phyloP scores from a whole-genome alignment of 1,140 invertebrate species.

The Zaprionus taronus region DNA sequence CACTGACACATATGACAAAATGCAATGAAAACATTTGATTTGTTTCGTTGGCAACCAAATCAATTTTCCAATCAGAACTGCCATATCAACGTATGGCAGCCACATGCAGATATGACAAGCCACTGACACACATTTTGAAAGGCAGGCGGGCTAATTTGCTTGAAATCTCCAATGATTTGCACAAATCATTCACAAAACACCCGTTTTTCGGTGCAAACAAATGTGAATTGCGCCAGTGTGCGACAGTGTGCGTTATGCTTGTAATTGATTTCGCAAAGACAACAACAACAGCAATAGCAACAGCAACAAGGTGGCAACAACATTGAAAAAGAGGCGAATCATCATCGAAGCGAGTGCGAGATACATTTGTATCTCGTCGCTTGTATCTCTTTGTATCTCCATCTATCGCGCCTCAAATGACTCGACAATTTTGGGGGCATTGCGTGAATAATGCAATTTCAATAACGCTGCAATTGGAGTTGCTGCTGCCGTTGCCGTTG shows the following conservation, averaged over 20 bases:
- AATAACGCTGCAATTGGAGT: slow-evolving; percentile 62
- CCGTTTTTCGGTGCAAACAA: neutral
- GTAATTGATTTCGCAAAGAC: slow-evolving; percentile 49
- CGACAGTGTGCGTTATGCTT: slow-evolving; percentile 11
- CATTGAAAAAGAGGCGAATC: slow-evolving; percentile 35
- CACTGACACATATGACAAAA: neutral
- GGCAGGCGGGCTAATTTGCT: neutral
- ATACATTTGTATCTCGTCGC: neutral
- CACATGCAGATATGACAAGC: neutral
- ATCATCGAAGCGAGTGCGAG: slow-evolving; percentile 3
- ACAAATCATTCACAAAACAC: neutral
- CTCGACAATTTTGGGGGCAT: slow-evolving; percentile 31
- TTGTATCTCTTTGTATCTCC: slow-evolving; percentile 18
- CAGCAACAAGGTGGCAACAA: slow-evolving; percentile 8
- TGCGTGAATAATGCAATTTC: slow-evolving; percentile 63
- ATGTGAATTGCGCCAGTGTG: slow-evolving; percentile 17
- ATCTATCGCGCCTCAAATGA: slow-evolving; percentile 39
- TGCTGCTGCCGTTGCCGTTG: slow-evolving; percentile 9
- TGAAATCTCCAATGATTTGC: neutral
- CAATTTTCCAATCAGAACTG: neutral
- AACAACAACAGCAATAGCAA: neutral
- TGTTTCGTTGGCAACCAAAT: neutral
- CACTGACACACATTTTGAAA: neutral
- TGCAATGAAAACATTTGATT: neutral
- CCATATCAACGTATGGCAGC: neutral